Base-by-base conservation (phyloP, 2,113 vertebrate genomes). In the Spheniscus mendiculus region DNA sequence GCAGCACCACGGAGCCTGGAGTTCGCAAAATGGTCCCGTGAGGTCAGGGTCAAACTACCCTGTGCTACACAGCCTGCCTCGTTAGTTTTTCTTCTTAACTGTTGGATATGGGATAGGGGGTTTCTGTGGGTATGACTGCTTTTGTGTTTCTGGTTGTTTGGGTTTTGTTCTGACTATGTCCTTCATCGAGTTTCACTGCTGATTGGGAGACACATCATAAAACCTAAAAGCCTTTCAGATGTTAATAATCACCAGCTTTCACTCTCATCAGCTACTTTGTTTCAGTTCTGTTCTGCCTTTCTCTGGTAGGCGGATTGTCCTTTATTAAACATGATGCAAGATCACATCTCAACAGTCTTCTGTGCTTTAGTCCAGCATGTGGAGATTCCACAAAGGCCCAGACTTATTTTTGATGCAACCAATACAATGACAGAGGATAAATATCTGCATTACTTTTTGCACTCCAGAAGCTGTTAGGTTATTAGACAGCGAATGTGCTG, bases 1-100 rank as follows among this genome's bases (percentile, higher is more conserved):
- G 53, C 49, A 70, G 72, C 18, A 10, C 30, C 2, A 1, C 0
- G 0, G 36, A 66, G 59, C 40, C 40, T 25, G 4, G 16, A 42
- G 18, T 61, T 80, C 2, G 3, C 29, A 27, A 0, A 53, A 9
- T 25, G 21, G 25, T 73, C 34, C 34, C 19, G 2, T 61, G 15
- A 38, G 45, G n/a, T 74, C 8, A 1, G 11, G 5, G 19, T 69
- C 21, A 50, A n/a, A 32, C 8, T 45, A 7, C 36, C 30, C 36
- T 11, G 3, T 56, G 55, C 50, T 84, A 22, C n/a, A 40, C 42
- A 55, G 27, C 21, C 44, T 84, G 12, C 13, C 40, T 65, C 12
- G 3, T 55, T 67, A 29, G 27, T 9, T 73, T 65, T 77, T 73
- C 30, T 90, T 21, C 30, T 34, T 73, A 55, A 45, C 12, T 49